A percentile compares a stretch with the other conserved stretches of the same genome.
phyloP scores from a whole-genome alignment of 2,113 vertebrate species.

The Sphyrna mokarran region DNA sequence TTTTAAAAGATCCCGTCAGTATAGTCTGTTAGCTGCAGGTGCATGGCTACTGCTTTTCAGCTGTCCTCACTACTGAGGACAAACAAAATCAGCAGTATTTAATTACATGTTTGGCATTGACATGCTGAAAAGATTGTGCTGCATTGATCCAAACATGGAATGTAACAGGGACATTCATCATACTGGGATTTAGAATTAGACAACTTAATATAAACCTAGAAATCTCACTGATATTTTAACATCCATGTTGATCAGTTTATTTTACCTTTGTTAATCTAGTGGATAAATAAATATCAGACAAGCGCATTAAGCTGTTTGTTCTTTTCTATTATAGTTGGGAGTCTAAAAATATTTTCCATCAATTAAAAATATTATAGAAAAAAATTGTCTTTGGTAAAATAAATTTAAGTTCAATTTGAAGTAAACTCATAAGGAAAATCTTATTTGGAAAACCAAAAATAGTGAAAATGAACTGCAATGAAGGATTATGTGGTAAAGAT shows the following conservation, averaged over 20 bases:
- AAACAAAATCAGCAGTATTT: neutral
- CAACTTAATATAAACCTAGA: neutral
- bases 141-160: neutral
- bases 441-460: too few species aligned
- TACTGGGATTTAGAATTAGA: neutral
- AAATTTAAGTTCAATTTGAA: too few species aligned
- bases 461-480: too few species aligned
- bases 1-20: neutral
- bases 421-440: too few species aligned
- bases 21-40: neutral
- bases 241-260: neutral
- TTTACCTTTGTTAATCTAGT: neutral
- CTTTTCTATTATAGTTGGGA: too few species aligned
- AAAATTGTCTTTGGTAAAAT: too few species aligned
- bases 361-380: too few species aligned
- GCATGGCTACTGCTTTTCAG: neutral
- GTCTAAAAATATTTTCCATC: too few species aligned
- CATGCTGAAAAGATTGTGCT: neutral
- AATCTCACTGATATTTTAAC: neutral
- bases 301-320: too few species aligned
- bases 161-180: neutral
- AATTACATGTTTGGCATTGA: neutral
- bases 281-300: too few species aligned
- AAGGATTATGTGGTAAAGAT: too few species aligned
- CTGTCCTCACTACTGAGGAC: neutral